Conservation (phyloP, 2,797 vertebrate species). For the Myioborus melanocephalus region DNA sequence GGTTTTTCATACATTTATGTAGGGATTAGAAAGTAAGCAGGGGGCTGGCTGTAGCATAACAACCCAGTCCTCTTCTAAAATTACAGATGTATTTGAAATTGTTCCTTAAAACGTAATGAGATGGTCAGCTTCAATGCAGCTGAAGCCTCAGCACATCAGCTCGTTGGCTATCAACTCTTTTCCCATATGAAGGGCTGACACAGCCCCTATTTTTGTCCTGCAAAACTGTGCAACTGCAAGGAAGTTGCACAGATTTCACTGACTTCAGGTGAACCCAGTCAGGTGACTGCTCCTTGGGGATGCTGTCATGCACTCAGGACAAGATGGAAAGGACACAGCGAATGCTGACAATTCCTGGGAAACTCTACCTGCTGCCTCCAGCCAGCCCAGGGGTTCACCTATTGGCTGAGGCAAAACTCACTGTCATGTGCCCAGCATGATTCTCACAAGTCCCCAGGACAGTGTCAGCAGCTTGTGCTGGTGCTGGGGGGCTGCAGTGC, state of each 20-base stretch:
- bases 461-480: not conserved
- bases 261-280: not conserved
- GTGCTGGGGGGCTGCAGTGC: not conserved
- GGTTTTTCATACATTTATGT: not conserved
- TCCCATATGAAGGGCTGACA: not conserved
- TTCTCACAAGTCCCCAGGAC: not conserved
- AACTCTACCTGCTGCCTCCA: not conserved
- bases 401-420: not conserved
- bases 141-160: not conserved
- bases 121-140: not conserved
- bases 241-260: not conserved
- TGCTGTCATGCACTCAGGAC: accelerated
- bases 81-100: not conserved
- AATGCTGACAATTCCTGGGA: not conserved
- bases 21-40: not conserved
- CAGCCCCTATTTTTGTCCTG: not conserved
- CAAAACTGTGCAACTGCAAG: not conserved
- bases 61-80: not conserved
- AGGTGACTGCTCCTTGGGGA: not conserved
- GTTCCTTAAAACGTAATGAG: not conserved
- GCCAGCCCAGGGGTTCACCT: not conserved
- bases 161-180: not conserved
- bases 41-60: not conserved
- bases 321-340: not conserved
- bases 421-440: not conserved